These are phyloP conservation scores for Theodoxus fluviatilis DNA, from an alignment of 2,888 invertebrate genomes.

Conservation along the genomic window DNA sequence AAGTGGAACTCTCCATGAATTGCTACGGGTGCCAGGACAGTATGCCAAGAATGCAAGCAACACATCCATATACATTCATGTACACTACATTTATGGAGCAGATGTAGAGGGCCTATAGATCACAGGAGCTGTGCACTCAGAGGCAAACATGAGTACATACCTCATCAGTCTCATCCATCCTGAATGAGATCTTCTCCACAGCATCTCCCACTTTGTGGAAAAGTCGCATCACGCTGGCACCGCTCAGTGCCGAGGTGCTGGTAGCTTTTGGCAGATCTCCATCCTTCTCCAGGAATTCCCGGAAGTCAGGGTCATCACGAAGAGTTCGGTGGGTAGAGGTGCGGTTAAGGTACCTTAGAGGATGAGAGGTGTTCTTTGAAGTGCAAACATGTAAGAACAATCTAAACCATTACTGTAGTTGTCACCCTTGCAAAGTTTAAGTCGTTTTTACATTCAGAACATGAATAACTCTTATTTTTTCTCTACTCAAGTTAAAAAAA, in stretches of 20 bases:
- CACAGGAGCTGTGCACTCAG: no score
- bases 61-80: no score
- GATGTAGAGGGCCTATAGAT: no score
- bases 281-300: slow-evolving; percentile 94
- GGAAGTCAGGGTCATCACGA: slow-evolving; percentile 87
- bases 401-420: no score
- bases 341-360: slow-evolving; percentile 60
- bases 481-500: background rate
- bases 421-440: no score
- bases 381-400: background rate
- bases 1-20: no score
- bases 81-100: no score
- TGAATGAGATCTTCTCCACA: slow-evolving; percentile 96
- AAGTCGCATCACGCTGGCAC: slow-evolving; percentile 91
- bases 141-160: no score
- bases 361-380: background rate
- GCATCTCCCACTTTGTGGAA: slow-evolving; percentile 97
- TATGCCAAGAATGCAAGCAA: no score
- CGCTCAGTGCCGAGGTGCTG: slow-evolving; percentile 92
- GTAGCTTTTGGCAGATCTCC: slow-evolving; percentile 93
- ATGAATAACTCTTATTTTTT: background rate
- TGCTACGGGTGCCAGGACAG: no score
- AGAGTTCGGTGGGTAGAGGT: slow-evolving; percentile 61
- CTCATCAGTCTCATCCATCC: slow-evolving; percentile 98
- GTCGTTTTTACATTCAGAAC: background rate